Base-by-base conservation (phyloP, 1,140 invertebrate species). In the Bombus affinis region DNA sequence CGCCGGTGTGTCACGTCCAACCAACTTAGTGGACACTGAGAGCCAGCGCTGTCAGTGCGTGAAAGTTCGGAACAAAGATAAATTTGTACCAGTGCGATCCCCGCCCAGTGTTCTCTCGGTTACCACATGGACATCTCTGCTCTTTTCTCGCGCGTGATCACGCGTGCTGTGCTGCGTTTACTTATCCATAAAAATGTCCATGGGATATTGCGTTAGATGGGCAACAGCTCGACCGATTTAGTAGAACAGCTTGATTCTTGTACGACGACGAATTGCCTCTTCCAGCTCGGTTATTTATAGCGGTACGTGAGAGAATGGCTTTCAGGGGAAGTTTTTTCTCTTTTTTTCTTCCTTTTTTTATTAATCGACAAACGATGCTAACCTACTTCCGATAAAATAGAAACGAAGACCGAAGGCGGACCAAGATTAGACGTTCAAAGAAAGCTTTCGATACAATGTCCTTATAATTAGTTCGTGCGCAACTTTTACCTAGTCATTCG, bases 31-130 rank as follows among this genome's bases (percentile, higher is more conserved):
- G 89, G 77, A 91, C 91, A 79, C 87, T 88, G 57, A 83, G 73
- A 72, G 81, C 81, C 87, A 83, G 86, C 87, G 87, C 89, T 91
- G 91, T 93, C 92, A 87, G 88, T 91, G 89, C 92, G 93, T 93
- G 92, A 93, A 94, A 94, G 93, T 94, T 91, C 81, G 88, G 88
- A 93, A 94, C 93, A 94, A 93, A 94, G 93, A 94, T 94, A 93
- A 94, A 94, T 94, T 93, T 94, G 91, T 94, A 93, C 88, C 92
- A 81, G 89, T 15, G n/a, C 59, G 65, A 70, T 39, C 57, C 39
- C 44, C 86, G 68, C 74, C 22, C 73, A 32, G 15, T 59, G 73
- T 44, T 39, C 77, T 25, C 65, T 66, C 65, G 66, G 91, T 93
- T 94, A 89, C 92, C 87, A 91, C 93, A 93, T 91, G 88, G 88